phyloP scores from a whole-genome alignment of 2,113 vertebrate species.

The Orthonyx spaldingii region DNA sequence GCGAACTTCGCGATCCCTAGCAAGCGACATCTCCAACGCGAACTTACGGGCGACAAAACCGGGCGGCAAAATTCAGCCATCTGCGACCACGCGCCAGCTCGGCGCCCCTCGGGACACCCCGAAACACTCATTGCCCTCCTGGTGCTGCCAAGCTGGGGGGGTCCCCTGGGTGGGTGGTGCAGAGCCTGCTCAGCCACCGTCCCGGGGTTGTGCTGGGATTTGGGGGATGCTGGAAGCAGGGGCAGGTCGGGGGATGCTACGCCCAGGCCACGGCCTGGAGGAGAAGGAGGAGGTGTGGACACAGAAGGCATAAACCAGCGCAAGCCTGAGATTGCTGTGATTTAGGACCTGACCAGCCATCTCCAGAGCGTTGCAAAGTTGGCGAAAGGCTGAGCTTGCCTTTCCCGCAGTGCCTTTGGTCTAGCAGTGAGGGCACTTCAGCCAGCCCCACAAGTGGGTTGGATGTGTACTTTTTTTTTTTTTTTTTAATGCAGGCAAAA shows the following conservation, averaged over 20 bases:
- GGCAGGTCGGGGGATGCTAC: not conserved
- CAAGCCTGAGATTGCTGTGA: constrained; percentile 51
- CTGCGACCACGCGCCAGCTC: not conserved
- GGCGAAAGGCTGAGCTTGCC: not conserved
- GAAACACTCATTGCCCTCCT: not conserved
- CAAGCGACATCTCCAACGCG: not conserved
- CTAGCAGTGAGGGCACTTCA: constrained; percentile 51
- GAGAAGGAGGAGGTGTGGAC: too few species aligned
- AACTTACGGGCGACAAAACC: not conserved
- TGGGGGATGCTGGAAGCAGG: not conserved
- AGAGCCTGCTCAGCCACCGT: constrained; percentile 18
- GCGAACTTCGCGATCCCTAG: not conserved
- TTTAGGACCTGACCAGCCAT: constrained; percentile 42
- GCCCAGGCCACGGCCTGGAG: too few species aligned
- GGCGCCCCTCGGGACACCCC: not conserved
- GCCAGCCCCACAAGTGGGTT: constrained; percentile 5
- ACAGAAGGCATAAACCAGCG: not conserved
- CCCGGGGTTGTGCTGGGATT: rapidly evolving
- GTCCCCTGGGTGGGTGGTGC: not conserved
- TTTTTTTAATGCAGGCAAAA: constrained; percentile 53
- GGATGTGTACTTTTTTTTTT: not conserved
- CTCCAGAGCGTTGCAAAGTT: not conserved
- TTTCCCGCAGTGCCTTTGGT: constrained; percentile 52
- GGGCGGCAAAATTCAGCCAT: not conserved
- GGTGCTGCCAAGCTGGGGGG: not conserved